These are phyloP conservation scores for Stegodyphus dumicola DNA, from an alignment of 1,140 invertebrate genomes.

Conservation along the genomic window DNA sequence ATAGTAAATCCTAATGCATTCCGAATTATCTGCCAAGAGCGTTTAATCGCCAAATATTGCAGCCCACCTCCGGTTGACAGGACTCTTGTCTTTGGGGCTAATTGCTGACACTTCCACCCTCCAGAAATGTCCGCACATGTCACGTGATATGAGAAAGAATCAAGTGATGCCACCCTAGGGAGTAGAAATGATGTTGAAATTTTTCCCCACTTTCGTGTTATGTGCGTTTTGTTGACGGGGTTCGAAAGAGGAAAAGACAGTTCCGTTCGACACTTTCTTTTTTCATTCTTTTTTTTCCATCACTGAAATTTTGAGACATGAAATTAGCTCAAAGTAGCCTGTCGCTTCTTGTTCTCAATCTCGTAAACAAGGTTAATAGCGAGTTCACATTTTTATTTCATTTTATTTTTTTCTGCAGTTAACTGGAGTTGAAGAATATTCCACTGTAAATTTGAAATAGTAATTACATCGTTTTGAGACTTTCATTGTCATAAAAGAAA, in stretches of 20 bases:
- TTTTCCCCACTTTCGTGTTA: constrained; percentile 27
- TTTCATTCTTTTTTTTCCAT: constrained; percentile 21
- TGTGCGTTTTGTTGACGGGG: constrained; percentile 42
- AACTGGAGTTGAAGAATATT: too few species aligned
- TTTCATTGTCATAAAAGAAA: too few species aligned
- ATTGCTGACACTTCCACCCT: constrained; percentile 61
- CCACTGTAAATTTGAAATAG: too few species aligned
- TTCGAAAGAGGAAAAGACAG: constrained; percentile 20
- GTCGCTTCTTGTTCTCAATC: constrained; percentile 36
- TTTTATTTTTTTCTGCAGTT: not conserved
- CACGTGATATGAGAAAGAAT: constrained; percentile 60
- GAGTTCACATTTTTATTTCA: constrained; percentile 20
- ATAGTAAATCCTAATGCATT: constrained; percentile 25
- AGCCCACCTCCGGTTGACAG: constrained; percentile 35
- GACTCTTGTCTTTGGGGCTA: constrained; percentile 52
- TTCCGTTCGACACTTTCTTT: constrained; percentile 28
- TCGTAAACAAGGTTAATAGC: constrained; percentile 32
- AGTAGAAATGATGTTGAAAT: constrained; percentile 59
- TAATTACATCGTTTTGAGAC: too few species aligned
- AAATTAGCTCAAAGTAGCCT: constrained; percentile 57
- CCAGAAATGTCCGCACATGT: constrained; percentile 59
- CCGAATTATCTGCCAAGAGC: constrained; percentile 44
- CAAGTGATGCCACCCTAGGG: constrained; percentile 59
- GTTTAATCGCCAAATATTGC: constrained; percentile 52
- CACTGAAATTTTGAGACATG: constrained; percentile 28